Evolutionary conservation across 2,797 vertebrate species (phyloP), one percentile per base, ranked within the genome.

Genomic region (Enteromius treurensis): DNA sequence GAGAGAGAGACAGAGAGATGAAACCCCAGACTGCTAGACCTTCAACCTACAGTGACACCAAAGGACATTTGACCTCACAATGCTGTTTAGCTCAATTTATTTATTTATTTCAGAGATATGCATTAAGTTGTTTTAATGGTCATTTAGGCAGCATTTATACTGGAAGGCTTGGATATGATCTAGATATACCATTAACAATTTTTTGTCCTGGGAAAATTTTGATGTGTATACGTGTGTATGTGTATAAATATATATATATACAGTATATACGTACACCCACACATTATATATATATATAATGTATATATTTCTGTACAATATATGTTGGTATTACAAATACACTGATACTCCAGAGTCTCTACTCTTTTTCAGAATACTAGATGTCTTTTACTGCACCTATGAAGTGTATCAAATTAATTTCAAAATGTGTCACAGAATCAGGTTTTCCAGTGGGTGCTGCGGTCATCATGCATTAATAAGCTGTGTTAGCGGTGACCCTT

Each of bases 401-500:
- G 21, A 67, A 37, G 7, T 15, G 53, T n/a, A 60, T 77, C 23
- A 13, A 60, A n/a, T 60, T 37, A 10, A 23, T 58, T 76, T 58
- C 34, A 47, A 53, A 67, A 34, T 11, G 64, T 67, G 47, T 65
- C 34, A 34, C 73, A 58, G 47, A 77, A 55, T 34, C 37, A 23
- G 70, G 42, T 42, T 37, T 80, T 80, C 14, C 26, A 64, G 47
- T 32, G 23, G 34, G 3, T 58, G 49, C 51, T 77, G 34, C 45
- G 11, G 62, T 67, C 37, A 58, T 83, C 23, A 68, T 45, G 49
- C 37, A 42, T 68, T 60, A 69, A 82, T 82, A 69, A 65, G 37
- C 64, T 83, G 19, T 83, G 74, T 69, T 83, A 68, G 77, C 34
- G 23, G 8, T 34, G 62, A 83, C 29, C 85, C 76, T 74, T 75